Conservation (phyloP, 2,797 vertebrate species). For the Sandelia bainsii region DNA sequence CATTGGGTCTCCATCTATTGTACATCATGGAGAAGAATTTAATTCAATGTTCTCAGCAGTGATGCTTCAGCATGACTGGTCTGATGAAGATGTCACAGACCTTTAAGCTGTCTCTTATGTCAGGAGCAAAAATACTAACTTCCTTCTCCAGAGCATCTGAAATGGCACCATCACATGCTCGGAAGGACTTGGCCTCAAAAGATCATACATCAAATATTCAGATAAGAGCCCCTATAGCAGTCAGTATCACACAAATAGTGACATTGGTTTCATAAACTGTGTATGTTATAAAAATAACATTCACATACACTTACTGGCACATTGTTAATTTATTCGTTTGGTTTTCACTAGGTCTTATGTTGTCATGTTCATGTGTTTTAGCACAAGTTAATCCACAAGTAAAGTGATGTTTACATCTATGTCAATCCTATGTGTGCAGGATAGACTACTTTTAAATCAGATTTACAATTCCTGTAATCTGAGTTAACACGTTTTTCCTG, state of each 20-base stretch:
- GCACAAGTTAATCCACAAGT: background rate
- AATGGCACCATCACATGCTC: background rate
- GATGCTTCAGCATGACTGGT: slow-evolving; percentile 54
- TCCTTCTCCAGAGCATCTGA: background rate
- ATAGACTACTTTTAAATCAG: slow-evolving; percentile 10
- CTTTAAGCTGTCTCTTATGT: slow-evolving; percentile 42
- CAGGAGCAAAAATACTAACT: background rate
- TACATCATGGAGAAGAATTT: slow-evolving; percentile 34
- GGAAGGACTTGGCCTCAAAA: background rate
- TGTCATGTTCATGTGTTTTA: background rate
- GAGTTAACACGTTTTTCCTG: background rate
- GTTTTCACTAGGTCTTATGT: background rate
- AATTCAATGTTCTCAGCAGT: slow-evolving; percentile 23
- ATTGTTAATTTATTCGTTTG: background rate
- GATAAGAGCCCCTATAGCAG: background rate
- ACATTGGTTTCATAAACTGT: background rate
- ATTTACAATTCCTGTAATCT: background rate
- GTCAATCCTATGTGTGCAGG: slow-evolving; percentile 6
- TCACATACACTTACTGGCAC: too few species aligned
- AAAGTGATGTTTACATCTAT: background rate
- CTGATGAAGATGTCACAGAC: slow-evolving; percentile 73
- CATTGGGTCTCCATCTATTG: slow-evolving; percentile 25
- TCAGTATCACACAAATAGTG: background rate
- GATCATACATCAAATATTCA: background rate
- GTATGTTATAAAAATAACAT: slow-evolving; percentile 8